These are phyloP conservation scores for Archilochus colubris DNA, from an alignment of 2,113 vertebrate genomes.

Conservation along the genomic window DNA sequence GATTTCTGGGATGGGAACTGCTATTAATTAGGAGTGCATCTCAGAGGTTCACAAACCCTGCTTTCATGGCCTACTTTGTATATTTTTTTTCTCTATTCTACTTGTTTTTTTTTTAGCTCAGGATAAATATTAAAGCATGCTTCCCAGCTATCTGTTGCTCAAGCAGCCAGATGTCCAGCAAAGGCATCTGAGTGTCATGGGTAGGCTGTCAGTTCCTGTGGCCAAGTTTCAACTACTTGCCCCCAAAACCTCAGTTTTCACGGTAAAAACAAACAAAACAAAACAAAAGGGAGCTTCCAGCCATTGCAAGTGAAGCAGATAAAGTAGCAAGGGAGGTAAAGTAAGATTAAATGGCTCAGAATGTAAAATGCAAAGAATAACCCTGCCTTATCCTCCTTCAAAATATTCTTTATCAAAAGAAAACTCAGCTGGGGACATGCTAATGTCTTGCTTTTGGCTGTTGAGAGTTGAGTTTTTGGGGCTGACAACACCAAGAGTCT, in stretches of 20 bases:
- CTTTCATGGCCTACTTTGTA: slow-evolving; percentile 58
- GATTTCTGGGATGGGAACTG: slow-evolving; percentile 64
- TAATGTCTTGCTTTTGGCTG: not conserved
- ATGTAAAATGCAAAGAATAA: not conserved
- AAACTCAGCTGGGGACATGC: not conserved
- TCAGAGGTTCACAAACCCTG: slow-evolving; percentile 47
- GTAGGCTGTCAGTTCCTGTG: not conserved
- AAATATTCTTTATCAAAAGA: not conserved
- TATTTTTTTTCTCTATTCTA: slow-evolving; percentile 31
- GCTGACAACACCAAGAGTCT: not conserved
- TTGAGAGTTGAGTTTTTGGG: not conserved
- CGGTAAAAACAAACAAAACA: not conserved
- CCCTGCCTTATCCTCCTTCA: not conserved
- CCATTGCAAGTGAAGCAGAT: not conserved
- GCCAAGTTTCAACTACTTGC: not conserved
- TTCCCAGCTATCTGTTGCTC: not conserved
- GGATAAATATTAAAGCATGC: not conserved
- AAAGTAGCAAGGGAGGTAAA: not conserved
- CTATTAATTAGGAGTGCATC: slow-evolving; percentile 65
- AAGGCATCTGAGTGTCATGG: not conserved
- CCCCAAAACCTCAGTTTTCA: not conserved
- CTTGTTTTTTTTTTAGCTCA: slow-evolving; percentile 24
- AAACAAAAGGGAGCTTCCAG: not conserved
- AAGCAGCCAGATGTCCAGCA: not conserved
- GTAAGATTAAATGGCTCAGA: not conserved